Conservation (phyloP, 37 sponge, comb jelly and placozoan genomes). For the Haliclona indistincta region DNA sequence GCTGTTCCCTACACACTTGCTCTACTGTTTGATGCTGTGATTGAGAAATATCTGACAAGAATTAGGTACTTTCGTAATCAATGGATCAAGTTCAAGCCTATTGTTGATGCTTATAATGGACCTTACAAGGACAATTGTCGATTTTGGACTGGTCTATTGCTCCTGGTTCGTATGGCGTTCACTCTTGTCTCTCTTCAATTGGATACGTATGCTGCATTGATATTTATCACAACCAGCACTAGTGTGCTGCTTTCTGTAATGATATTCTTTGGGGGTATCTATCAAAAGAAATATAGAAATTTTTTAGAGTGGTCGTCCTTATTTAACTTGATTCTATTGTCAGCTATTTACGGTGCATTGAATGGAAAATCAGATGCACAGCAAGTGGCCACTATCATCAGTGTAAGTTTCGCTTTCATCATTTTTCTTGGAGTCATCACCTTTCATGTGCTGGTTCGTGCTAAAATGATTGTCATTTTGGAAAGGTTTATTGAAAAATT, state of each 20-base stretch:
- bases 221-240: not conserved
- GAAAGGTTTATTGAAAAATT: no score
- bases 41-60: no score
- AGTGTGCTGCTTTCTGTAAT: not conserved
- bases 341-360: no score
- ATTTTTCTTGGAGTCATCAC: not conserved
- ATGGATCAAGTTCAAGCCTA: constrained; percentile 10
- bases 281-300: not conserved
- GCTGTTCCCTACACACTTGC: no score
- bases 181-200: no score
- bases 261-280: not conserved
- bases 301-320: not conserved
- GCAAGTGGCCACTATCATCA: not conserved
- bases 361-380: no score
- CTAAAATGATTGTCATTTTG: not conserved
- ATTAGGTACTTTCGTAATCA: no score
- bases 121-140: not conserved
- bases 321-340: not conserved
- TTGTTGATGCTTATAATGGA: constrained; percentile 9
- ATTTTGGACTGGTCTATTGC: constrained; percentile 2
- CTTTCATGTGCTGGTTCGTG: not conserved
- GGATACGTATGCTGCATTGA: no score
- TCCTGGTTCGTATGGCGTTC: not conserved
- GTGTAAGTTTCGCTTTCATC: not conserved
- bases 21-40: no score